phyloP scores from a whole-genome alignment of 1,140 invertebrate genomes.

The Thaumetopoea pityocampa region DNA sequence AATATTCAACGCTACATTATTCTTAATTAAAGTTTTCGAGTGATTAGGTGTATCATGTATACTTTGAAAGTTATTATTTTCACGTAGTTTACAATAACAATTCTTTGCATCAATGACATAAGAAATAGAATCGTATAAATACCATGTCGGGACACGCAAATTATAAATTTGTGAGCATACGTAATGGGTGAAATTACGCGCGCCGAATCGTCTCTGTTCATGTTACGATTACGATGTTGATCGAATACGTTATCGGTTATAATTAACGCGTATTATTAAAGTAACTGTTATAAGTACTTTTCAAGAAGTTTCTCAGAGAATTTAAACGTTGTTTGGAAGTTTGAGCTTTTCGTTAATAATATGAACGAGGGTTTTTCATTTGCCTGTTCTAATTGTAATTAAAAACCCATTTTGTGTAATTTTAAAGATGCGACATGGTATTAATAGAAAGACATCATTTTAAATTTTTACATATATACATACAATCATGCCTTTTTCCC shows the following conservation, averaged over 20 bases:
- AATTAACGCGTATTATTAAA: constrained; percentile 50
- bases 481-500: too few relatives aligned
- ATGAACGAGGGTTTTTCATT: constrained; percentile 58
- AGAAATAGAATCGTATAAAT: constrained; percentile 16
- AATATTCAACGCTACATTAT: constrained; percentile 52
- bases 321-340: constrained; percentile 50
- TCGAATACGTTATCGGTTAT: constrained; percentile 49
- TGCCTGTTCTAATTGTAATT: constrained; percentile 49
- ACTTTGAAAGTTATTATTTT: constrained; percentile 8
- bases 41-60: constrained; percentile 40
- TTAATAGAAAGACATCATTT: too few relatives aligned
- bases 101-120: constrained; percentile 22
- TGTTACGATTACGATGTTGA: constrained; percentile 52
- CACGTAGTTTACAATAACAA: constrained; percentile 10
- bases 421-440: constrained; percentile 38
- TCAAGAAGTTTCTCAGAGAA: constrained; percentile 42
- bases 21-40: constrained; percentile 49
- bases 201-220: constrained; percentile 50
- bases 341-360: constrained; percentile 56
- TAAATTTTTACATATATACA: too few relatives aligned
- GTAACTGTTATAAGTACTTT: constrained; percentile 51
- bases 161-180: constrained; percentile 43
- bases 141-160: constrained; percentile 34
- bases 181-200: constrained; percentile 54
- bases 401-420: constrained; percentile 59